A percentile compares a stretch with the other conserved stretches of the same genome.
phyloP scores from a whole-genome alignment of 2,888 invertebrate genomes.

The Drosophila mercatorum region DNA sequence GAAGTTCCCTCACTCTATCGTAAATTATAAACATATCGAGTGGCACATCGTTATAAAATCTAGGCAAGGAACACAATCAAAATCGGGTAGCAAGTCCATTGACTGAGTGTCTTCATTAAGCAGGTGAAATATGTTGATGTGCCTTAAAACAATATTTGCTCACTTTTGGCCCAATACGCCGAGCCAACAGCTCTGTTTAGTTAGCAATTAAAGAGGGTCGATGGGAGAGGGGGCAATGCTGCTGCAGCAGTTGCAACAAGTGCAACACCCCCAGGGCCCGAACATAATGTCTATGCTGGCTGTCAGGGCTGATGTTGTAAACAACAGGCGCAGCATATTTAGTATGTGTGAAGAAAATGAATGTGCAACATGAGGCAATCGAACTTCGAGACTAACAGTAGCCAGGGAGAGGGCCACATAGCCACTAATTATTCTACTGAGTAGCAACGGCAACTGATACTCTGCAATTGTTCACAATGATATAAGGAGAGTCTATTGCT shows the following conservation, averaged over 20 bases:
- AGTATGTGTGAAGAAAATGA: constrained; percentile 79
- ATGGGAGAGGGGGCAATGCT: constrained; percentile 8
- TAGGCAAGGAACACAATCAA: constrained; percentile 42
- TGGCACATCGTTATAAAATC: constrained; percentile 69
- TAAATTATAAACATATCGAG: constrained; percentile 77
- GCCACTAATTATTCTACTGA: constrained; percentile 71
- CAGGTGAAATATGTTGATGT: constrained; percentile 72
- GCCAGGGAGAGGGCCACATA: constrained; percentile 43
- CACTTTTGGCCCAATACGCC: constrained; percentile 41
- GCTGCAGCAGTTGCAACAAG: constrained; percentile 25
- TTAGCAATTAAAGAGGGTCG: constrained; percentile 67
- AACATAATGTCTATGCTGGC: constrained; percentile 49
- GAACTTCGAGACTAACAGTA: constrained; percentile 59
- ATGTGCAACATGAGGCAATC: constrained; percentile 55
- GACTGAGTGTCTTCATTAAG: constrained; percentile 51
- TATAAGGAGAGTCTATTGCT: too few relatives aligned
- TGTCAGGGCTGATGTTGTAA: constrained; percentile 66
- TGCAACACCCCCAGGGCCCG: constrained; percentile 22
- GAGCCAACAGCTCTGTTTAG: constrained; percentile 54
- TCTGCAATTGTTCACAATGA: neutral
- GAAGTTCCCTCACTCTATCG: constrained; percentile 35
- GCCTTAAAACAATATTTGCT: constrained; percentile 76
- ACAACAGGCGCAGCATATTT: constrained; percentile 76
- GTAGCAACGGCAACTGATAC: neutral
- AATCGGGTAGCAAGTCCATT: constrained; percentile 26